A percentile compares a stretch with the other conserved stretches of the same genome.
Conservation (phyloP, 2,888 invertebrate species). For the Archaeoteleia sp. region DNA sequence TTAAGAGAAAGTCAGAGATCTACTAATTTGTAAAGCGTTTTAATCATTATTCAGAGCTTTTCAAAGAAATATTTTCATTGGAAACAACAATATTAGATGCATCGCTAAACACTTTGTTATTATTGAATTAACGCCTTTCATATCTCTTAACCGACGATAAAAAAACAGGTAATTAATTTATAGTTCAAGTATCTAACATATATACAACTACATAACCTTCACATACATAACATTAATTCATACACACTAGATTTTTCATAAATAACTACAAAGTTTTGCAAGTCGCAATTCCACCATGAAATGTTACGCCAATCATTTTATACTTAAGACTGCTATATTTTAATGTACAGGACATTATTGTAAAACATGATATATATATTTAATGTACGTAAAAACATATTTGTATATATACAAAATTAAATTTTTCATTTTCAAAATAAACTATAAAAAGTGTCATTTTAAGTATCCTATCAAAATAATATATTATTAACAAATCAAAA, state of each 20-base stretch:
- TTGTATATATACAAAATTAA: too few relatives aligned
- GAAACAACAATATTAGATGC: too few relatives aligned
- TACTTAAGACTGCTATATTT: slow-evolving; percentile 8
- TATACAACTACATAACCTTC: slow-evolving; percentile 47
- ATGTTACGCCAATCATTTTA: background rate
- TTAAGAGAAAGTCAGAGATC: too few relatives aligned
- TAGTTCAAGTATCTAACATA: slow-evolving; percentile 33
- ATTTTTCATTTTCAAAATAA: too few relatives aligned
- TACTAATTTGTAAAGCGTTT: too few relatives aligned
- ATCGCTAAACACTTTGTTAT: too few relatives aligned
- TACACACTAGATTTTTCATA: slow-evolving; percentile 1
- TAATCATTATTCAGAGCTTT: too few relatives aligned
- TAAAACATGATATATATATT: slow-evolving; percentile 5
- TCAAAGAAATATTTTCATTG: too few relatives aligned
- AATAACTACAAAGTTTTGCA: background rate
- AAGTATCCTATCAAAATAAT: slow-evolving; percentile 4
- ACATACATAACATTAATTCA: slow-evolving; percentile 41
- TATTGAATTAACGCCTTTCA: too few relatives aligned
- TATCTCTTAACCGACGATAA: slow-evolving; percentile 19
- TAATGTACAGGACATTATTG: too few relatives aligned
- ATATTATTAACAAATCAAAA: slow-evolving; percentile 14
- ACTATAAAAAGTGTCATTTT: too few relatives aligned
- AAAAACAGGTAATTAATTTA: slow-evolving; percentile 29
- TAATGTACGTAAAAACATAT: too few relatives aligned
- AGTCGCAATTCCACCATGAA: slow-evolving; percentile 16